A percentile compares a stretch with the other conserved stretches of the same genome.
Evolutionary conservation across 2,113 vertebrate species (phyloP).

Genomic region (Chinchilla lanigera): DNA sequence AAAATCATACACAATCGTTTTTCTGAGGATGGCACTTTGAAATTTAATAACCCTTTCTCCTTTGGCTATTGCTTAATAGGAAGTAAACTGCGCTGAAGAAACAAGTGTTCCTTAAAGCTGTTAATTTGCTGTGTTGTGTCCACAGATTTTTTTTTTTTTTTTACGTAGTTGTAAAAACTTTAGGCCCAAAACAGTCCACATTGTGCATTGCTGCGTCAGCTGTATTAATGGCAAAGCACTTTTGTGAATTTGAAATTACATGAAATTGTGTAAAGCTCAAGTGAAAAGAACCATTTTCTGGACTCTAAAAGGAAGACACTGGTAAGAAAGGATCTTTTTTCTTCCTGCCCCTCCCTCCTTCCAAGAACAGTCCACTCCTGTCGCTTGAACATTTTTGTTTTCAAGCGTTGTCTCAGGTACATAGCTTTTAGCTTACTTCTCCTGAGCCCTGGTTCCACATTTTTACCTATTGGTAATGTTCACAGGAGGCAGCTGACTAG

Average conservation of each 20-base stretch:
- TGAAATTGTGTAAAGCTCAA: slow-evolving; percentile 30
- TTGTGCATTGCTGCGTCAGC: slow-evolving; percentile 38
- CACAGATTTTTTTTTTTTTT: slow-evolving; percentile 30
- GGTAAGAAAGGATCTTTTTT: background rate
- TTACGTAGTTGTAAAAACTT: slow-evolving; percentile 28
- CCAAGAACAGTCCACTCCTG: background rate
- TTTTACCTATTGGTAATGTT: slow-evolving; percentile 23
- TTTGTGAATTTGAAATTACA: slow-evolving; percentile 58
- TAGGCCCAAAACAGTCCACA: background rate
- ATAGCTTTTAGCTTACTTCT: background rate
- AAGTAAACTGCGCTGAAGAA: slow-evolving; percentile 41
- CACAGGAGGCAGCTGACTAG: background rate
- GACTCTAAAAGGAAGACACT: background rate
- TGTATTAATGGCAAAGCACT: slow-evolving; percentile 39
- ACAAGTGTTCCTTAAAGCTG: slow-evolving; percentile 36
- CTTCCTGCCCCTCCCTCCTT: background rate
- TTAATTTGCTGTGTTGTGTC: slow-evolving; percentile 18
- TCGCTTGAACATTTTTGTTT: background rate
- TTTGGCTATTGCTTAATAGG: slow-evolving; percentile 19
- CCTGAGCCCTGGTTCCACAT: background rate
- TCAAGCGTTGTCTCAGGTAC: background rate
- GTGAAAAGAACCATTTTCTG: background rate
- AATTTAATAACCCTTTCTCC: slow-evolving; percentile 28
- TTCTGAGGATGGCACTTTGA: slow-evolving; percentile 9
- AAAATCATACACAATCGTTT: background rate